A percentile compares a stretch with the other conserved stretches of the same genome.
Evolutionary conservation across 1,140 invertebrate genomes (phyloP).

Genomic region (Metopolophium dirhodum): DNA sequence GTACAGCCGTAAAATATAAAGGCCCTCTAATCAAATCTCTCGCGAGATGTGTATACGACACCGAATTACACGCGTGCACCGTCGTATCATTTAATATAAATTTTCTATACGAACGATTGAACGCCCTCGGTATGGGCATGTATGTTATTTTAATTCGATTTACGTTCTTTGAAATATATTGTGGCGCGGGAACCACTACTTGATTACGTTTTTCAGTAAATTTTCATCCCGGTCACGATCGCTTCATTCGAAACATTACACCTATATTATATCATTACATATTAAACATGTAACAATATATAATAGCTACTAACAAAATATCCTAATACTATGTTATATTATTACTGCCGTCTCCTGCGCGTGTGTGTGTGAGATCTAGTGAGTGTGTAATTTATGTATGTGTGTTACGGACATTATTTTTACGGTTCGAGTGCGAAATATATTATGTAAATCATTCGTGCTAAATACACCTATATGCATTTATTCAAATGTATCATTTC

Average conservation of each 20-base stretch:
- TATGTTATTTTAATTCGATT: background rate
- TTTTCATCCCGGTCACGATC: background rate
- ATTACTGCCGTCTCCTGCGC: background rate
- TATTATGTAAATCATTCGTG: conserved; percentile 33
- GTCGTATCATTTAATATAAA: background rate
- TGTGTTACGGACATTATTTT: background rate
- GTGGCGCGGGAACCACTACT: background rate
- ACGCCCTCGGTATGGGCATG: background rate
- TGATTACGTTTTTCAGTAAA: background rate
- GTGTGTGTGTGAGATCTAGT: background rate
- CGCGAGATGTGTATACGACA: no score
- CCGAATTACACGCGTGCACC: no score
- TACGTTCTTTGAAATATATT: background rate
- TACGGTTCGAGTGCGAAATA: background rate
- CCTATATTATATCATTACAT: background rate
- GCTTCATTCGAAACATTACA: background rate
- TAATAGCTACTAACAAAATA: background rate
- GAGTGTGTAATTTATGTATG: background rate
- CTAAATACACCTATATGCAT: background rate
- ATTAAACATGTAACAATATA: background rate
- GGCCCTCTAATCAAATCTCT: no score
- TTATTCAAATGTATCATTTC: background rate
- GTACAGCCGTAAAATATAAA: no score
- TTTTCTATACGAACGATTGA: no score
- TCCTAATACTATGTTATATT: background rate